Evolutionary conservation across 2,888 invertebrate species (phyloP), one percentile per base, ranked within the genome.

Genomic region (Philonicus albiceps): DNA sequence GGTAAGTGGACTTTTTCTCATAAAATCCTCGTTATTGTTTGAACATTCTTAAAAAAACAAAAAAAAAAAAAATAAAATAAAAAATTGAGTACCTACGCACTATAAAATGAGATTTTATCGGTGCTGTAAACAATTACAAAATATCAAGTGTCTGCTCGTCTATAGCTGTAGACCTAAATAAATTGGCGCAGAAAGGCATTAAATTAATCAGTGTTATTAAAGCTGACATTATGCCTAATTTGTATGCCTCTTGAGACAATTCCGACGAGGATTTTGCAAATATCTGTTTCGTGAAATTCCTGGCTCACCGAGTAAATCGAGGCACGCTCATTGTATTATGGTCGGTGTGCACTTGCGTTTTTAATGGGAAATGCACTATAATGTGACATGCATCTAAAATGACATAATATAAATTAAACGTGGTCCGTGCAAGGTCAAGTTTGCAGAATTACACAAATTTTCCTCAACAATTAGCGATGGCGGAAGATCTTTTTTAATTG

Each of bases 341-440:
- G 74, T 43, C 16, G 72, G 6, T 30, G 31, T 22, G 85, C 53
- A 73, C 72, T 53, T 75, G 34, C 86, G 81, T 64, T 83, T 73
- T 83, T 78, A 49, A 78, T 78, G 78, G 78, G 30, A 78, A 78
- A 43, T 78, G 37, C 49, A 31, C 75, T 31, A 30, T 22, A 55
- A 53, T 74, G 75, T 37, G 43, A 74, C 37, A 72, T 73, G 81
- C 75, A 84, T 86, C n/a, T 2, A 27, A 31, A 73, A 22, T 72
- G 64, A 74, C 30, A 13, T 78, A 85, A 53, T 55, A 43, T 34
- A 40, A 87, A 74, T 31, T 27, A 76, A 30, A 19, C 83, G 34
- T 55, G 73, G 22, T 80, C 30, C 80, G 73, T 73, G 85, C 37
- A 87, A 87, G 87, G 87, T 87, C 87, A 87, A 87, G 85, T 85